Evolutionary conservation across 2,797 vertebrate species (phyloP), one percentile per base, ranked within the genome.

Genomic region (Sebastes vulpes): DNA sequence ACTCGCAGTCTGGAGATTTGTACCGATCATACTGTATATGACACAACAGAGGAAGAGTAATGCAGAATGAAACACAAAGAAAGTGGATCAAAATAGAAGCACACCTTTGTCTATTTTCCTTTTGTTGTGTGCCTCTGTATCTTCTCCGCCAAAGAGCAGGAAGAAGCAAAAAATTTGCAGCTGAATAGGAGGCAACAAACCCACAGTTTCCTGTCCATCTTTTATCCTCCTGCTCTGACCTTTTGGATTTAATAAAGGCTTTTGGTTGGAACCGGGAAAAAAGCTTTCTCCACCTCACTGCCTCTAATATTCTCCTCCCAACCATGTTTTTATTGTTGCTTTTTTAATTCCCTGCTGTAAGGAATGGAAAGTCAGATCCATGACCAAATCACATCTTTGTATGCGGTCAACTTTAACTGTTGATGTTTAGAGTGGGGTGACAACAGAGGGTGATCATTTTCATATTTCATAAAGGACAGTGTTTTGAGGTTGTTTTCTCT

Each of bases 161-260:
- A 57, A 68, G 65, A 81, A 74, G 79, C 59, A 7, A 42, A 63
- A 83, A 64, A 85, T 89, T 75, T 83, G 66, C 84, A 84, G 79
- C 76, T 90, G 90, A 91, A 90, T 83, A 67, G 72, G 72, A 68
- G 68, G 61, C 75, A 85, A 90, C 82, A 87, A 70, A 83, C 65
- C 61, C 54, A 69, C 76, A 20, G 73, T 79, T 81, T 83, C 86
- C 83, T 77, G 76, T 88, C 75, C 65, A 32, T 86, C 79, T 72
- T 89, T 89, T 78, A 79, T 90, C 61, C 56, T 81, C 54, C 29
- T 60, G 35, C 75, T 73, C 67, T 89, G 89, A 91, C 92, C 89
- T 93, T 91, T 91, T 86, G 53, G 65, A 81, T 88, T 84, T 86
- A 79, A 88, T 88, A 91, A 90, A 89, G 56, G 72, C 72, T 80